A percentile compares a stretch with the other conserved stretches of the same genome.
Evolutionary conservation across 1,140 invertebrate genomes (phyloP).

Genomic region (Aphelenchoides besseyi): DNA sequence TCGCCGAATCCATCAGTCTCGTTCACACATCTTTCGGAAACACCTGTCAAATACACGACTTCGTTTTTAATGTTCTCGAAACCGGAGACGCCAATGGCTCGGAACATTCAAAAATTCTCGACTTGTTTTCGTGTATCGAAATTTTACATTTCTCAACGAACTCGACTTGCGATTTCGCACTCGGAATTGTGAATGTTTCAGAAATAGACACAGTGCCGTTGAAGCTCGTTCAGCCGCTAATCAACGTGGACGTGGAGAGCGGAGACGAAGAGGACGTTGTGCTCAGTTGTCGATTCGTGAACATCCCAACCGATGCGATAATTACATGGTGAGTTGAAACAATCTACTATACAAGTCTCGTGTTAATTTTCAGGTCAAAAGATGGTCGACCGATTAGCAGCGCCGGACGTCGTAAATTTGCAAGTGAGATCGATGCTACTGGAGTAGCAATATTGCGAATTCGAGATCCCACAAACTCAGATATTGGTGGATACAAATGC

Average conservation of each 20-base stretch:
- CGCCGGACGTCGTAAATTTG: conserved; percentile 13
- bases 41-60: too few relatives aligned
- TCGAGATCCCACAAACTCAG: neutral
- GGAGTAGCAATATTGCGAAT: neutral
- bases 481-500: conserved; percentile 20
- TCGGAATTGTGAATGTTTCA: too few relatives aligned
- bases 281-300: neutral
- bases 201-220: too few relatives aligned
- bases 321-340: neutral
- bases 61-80: too few relatives aligned
- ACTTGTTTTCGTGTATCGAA: too few relatives aligned
- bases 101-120: too few relatives aligned
- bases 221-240: neutral
- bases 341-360: neutral
- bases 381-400: conserved; percentile 25
- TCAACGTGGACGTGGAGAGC: neutral
- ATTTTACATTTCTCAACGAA: too few relatives aligned
- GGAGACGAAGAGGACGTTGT: neutral
- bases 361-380: conserved; percentile 18
- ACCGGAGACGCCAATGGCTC: too few relatives aligned
- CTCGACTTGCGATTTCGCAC: too few relatives aligned
- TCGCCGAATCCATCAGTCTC: too few relatives aligned
- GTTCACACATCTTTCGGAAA: too few relatives aligned
- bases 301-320: neutral
- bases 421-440: conserved; percentile 11